Evolutionary conservation across 2,113 vertebrate genomes (phyloP).

Genomic region (Protobothrops flavoviridis): DNA sequence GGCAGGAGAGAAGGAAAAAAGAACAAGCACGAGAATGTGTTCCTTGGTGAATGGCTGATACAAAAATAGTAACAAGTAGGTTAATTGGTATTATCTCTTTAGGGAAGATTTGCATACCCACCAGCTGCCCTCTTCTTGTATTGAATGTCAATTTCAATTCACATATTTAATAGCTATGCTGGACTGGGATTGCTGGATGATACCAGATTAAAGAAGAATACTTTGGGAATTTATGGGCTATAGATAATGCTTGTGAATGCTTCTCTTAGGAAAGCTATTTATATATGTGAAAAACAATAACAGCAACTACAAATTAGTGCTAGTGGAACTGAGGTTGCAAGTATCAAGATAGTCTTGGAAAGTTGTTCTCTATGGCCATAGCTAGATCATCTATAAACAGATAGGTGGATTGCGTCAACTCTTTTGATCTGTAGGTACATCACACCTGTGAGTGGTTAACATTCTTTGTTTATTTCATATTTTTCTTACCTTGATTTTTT

Average conservation of each 20-base stretch:
- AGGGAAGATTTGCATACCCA: background rate
- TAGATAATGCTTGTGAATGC: conserved; percentile 12
- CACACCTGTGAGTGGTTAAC: background rate
- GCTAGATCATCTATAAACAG: background rate
- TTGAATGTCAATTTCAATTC: background rate
- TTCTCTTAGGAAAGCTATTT: background rate
- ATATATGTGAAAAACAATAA: background rate
- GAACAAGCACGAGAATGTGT: conserved; percentile 26
- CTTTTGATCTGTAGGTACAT: background rate
- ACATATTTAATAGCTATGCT: background rate
- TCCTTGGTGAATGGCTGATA: background rate
- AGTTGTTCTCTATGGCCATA: background rate
- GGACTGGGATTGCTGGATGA: background rate
- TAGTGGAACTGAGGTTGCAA: background rate
- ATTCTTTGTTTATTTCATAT: background rate
- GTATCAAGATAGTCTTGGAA: background rate
- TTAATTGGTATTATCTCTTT: conserved; percentile 18
- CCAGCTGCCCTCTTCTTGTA: background rate
- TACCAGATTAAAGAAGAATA: background rate
- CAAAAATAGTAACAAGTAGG: conserved; percentile 8
- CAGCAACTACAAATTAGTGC: background rate
- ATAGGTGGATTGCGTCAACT: background rate
- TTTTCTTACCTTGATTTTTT: background rate
- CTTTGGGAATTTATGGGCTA: conserved; percentile 16
- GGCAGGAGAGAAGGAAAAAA: conserved; percentile 9